Evolutionary conservation across 2,888 invertebrate species (phyloP).

Genomic region (Cosmopolites sordidus): DNA sequence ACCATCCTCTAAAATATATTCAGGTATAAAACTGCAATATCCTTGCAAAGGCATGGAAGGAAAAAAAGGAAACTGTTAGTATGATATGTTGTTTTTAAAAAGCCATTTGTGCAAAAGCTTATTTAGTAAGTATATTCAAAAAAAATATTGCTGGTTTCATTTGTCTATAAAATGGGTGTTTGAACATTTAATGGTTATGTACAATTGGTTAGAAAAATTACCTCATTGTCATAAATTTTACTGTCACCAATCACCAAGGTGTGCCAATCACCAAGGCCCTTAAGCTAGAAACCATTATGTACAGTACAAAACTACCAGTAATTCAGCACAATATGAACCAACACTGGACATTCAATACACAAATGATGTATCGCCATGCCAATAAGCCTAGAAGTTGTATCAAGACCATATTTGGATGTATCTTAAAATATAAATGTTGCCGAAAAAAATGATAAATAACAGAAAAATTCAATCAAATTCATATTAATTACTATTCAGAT

Average conservation of each 20-base stretch:
- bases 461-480: too few species aligned
- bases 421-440: too few species aligned
- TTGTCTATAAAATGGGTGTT: not conserved
- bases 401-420: too few species aligned
- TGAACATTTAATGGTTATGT: not conserved
- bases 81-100: not conserved
- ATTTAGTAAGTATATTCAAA: too few species aligned
- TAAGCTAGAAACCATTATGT: too few species aligned
- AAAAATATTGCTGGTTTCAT: too few species aligned
- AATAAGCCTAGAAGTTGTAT: not conserved
- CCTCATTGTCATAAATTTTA: not conserved
- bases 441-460: too few species aligned
- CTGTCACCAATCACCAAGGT: not conserved
- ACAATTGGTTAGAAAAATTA: not conserved
- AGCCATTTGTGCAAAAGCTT: not conserved
- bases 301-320: not conserved
- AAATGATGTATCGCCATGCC: not conserved
- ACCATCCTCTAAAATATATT: slow-evolving; percentile 47
- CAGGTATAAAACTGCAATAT: slow-evolving; percentile 45
- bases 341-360: not conserved
- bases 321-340: not conserved
- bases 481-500: too few species aligned
- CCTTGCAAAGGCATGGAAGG: slow-evolving; percentile 43
- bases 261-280: not conserved
- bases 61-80: slow-evolving; percentile 8